Conservation (phyloP, 2,797 vertebrate genomes). For the Centroberyx gerrardi region DNA sequence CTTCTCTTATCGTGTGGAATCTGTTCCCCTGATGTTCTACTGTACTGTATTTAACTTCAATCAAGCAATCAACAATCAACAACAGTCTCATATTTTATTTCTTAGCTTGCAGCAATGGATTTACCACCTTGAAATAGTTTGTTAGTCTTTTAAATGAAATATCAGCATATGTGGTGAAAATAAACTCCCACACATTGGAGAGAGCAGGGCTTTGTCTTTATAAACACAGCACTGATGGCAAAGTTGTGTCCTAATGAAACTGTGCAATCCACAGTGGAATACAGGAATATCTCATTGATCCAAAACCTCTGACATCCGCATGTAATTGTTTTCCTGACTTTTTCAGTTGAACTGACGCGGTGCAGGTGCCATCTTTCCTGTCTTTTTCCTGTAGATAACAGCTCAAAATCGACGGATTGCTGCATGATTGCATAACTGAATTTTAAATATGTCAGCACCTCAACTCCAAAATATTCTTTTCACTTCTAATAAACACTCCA, state of each 20-base stretch:
- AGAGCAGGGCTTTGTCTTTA: conserved; percentile 49
- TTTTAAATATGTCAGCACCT: too few species aligned
- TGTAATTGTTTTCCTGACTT: conserved; percentile 18
- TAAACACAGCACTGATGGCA: conserved; percentile 52
- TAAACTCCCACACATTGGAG: conserved; percentile 42
- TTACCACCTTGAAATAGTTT: conserved; percentile 49
- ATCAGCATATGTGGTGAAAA: conserved; percentile 59
- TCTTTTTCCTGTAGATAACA: background rate
- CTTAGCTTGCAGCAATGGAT: conserved; percentile 16
- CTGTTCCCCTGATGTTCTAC: background rate
- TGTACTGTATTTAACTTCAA: too few species aligned
- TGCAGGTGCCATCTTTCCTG: background rate
- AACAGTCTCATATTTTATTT: conserved; percentile 28
- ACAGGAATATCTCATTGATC: conserved; percentile 26
- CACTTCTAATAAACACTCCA: too few species aligned
- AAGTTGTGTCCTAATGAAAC: conserved; percentile 48
- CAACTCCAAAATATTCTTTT: too few species aligned
- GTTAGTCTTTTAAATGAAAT: conserved; percentile 62
- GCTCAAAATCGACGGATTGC: background rate
- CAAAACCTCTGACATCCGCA: conserved; percentile 24
- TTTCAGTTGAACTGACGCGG: background rate
- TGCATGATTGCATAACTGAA: too few species aligned
- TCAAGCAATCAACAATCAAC: background rate
- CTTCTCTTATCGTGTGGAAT: background rate
- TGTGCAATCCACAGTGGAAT: conserved; percentile 27